phyloP scores from a whole-genome alignment of 2,797 vertebrate species.

The Danio aesculapii region DNA sequence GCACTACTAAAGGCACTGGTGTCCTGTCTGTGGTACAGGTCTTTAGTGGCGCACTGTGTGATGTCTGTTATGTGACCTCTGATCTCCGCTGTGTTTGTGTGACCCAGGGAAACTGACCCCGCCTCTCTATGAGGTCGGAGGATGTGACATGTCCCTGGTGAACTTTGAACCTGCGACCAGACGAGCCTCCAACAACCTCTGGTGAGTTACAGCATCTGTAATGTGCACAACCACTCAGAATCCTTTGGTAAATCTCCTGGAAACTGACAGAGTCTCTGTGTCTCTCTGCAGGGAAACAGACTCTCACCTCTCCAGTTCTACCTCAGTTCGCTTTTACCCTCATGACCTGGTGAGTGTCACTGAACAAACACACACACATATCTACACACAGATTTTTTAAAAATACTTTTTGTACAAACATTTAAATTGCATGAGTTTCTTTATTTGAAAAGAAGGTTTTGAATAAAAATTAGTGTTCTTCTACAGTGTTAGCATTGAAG shows the following conservation, averaged over 20 bases:
- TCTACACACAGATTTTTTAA: too few species aligned
- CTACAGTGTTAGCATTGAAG: too few species aligned
- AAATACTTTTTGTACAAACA: too few species aligned
- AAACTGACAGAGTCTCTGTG: constrained; percentile 12
- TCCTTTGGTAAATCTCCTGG: neutral
- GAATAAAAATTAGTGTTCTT: too few species aligned
- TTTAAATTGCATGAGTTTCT: too few species aligned
- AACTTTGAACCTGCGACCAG: constrained; percentile 98
- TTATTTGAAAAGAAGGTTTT: too few species aligned
- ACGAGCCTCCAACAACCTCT: constrained; percentile 96
- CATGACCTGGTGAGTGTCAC: constrained; percentile 95
- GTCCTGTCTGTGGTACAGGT: neutral
- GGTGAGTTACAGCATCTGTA: constrained; percentile 78
- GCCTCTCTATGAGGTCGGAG: constrained; percentile 93
- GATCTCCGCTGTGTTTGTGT: constrained; percentile 41
- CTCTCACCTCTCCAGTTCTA: constrained; percentile 99
- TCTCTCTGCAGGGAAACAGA: constrained; percentile 92
- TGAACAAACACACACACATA: constrained; percentile 1
- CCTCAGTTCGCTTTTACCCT: constrained; percentile 99
- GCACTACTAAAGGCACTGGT: neutral
- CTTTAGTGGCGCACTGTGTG: constrained; percentile 43
- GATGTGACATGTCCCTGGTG: constrained; percentile 97
- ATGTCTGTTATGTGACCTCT: constrained; percentile 61
- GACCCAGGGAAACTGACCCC: constrained; percentile 93
- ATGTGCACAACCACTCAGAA: neutral